Percentiles rank a stretch among this genome's conserved stretches.
Evolutionary conservation across 1,140 invertebrate species (phyloP).

Genomic region (Euglossa dilemma): DNA sequence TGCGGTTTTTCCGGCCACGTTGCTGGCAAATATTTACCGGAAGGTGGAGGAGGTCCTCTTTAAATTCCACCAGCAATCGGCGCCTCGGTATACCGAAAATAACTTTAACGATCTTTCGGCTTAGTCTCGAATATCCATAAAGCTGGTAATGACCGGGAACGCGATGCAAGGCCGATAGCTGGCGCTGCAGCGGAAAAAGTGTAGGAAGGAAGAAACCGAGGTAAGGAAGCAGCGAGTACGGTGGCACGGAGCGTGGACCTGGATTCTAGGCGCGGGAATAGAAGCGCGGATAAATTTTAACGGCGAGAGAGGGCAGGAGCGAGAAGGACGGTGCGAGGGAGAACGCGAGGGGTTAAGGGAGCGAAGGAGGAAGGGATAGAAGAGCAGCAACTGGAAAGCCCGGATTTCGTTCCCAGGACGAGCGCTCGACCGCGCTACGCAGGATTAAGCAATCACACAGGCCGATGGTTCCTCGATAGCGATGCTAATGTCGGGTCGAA

Average conservation of each 20-base stretch:
- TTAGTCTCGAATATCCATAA: slow-evolving; percentile 45
- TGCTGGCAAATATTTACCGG: slow-evolving; percentile 65
- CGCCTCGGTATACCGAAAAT: slow-evolving; percentile 51
- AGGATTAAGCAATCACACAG: slow-evolving; percentile 77
- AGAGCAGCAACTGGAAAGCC: slow-evolving; percentile 50
- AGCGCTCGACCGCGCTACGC: slow-evolving; percentile 55
- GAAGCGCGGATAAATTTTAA: slow-evolving; percentile 3
- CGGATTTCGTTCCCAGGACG: slow-evolving; percentile 67
- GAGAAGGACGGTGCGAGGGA: not conserved
- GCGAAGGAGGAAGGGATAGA: not conserved
- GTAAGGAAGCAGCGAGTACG: too few relatives aligned
- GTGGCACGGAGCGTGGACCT: not conserved
- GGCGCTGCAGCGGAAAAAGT: not conserved
- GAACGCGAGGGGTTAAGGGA: not conserved
- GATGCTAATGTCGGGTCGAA: slow-evolving; percentile 75
- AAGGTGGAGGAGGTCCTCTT: slow-evolving; percentile 59
- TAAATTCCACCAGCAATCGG: slow-evolving; percentile 57
- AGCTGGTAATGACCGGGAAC: slow-evolving; percentile 33
- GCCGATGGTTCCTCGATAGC: slow-evolving; percentile 77
- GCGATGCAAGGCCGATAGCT: not conserved
- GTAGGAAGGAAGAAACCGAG: too few relatives aligned
- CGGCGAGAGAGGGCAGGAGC: not conserved
- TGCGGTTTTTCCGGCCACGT: slow-evolving; percentile 58
- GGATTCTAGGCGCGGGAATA: not conserved
- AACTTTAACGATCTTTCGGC: slow-evolving; percentile 56